These are phyloP conservation scores for Pseudopodoces humilis DNA, from an alignment of 2,113 vertebrate genomes.

Conservation along the genomic window DNA sequence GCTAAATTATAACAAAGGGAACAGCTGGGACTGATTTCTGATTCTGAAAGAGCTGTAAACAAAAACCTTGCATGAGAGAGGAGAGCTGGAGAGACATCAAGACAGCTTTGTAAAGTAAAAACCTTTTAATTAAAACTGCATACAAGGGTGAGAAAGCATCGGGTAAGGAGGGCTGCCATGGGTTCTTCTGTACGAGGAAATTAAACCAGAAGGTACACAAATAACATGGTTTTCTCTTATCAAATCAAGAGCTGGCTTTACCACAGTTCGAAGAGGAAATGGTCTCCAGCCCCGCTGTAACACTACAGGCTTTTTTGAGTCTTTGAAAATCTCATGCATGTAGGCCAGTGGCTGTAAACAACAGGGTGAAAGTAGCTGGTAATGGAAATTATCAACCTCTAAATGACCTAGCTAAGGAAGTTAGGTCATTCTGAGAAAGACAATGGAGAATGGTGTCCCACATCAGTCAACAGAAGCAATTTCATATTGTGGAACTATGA, in stretches of 20 bases:
- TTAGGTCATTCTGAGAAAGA: background rate
- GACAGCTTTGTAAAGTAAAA: background rate
- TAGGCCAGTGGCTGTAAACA: background rate
- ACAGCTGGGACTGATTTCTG: constrained; percentile 17
- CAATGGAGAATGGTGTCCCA: background rate
- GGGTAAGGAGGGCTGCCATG: background rate
- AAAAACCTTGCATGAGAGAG: background rate
- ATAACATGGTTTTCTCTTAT: background rate
- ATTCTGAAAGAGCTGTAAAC: background rate
- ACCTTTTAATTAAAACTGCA: background rate
- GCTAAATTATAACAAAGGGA: background rate
- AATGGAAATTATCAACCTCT: background rate
- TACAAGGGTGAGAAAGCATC: background rate
- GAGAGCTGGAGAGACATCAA: background rate
- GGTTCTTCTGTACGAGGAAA: background rate
- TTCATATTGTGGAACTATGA: background rate
- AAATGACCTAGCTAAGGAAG: background rate
- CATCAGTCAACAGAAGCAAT: background rate
- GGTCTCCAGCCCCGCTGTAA: background rate
- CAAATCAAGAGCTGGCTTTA: background rate
- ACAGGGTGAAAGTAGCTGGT: background rate
- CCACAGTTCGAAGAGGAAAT: background rate
- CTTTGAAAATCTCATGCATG: background rate
- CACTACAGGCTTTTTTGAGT: background rate
- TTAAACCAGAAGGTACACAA: background rate